phyloP scores from a whole-genome alignment of 2,888 invertebrate genomes.

The Theodoxus fluviatilis region DNA sequence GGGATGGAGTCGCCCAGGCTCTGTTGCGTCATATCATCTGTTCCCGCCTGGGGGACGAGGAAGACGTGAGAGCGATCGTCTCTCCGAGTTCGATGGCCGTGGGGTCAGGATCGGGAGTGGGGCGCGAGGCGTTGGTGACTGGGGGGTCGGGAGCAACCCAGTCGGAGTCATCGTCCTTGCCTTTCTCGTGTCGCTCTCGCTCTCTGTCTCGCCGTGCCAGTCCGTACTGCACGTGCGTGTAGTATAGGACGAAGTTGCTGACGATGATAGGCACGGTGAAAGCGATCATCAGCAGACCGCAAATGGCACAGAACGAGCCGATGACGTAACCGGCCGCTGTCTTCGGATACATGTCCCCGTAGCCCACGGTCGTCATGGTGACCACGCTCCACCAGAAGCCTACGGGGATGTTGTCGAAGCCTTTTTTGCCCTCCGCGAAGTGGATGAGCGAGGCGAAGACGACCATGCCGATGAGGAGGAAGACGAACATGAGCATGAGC shows the following conservation, averaged over 20 bases:
- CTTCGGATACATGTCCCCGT: conserved; percentile 59
- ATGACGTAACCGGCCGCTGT: conserved; percentile 56
- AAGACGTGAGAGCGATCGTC: conserved; percentile 28
- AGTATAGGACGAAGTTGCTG: conserved; percentile 62
- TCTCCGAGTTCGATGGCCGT: conserved; percentile 29
- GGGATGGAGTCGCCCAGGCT: too few species aligned
- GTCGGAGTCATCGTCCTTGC: conserved; percentile 23
- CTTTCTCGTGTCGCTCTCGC: conserved; percentile 28
- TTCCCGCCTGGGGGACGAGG: not conserved
- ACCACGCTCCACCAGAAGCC: conserved; percentile 63
- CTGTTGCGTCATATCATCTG: too few species aligned
- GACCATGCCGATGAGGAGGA: conserved; percentile 61
- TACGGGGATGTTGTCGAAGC: conserved; percentile 60
- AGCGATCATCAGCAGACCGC: conserved; percentile 60
- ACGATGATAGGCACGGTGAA: conserved; percentile 63
- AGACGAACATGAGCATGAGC: conserved; percentile 59
- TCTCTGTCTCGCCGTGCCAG: conserved; percentile 38
- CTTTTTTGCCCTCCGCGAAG: conserved; percentile 54
- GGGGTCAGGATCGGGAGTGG: conserved; percentile 17
- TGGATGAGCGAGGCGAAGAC: conserved; percentile 62
- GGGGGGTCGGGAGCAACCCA: conserved; percentile 7
- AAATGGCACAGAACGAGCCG: conserved; percentile 57
- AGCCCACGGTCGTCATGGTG: conserved; percentile 63
- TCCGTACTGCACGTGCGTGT: conserved; percentile 60
- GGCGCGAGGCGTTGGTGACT: not conserved